phyloP scores from a whole-genome alignment of 1,140 invertebrate species.

The Eurosta solidaginis region DNA sequence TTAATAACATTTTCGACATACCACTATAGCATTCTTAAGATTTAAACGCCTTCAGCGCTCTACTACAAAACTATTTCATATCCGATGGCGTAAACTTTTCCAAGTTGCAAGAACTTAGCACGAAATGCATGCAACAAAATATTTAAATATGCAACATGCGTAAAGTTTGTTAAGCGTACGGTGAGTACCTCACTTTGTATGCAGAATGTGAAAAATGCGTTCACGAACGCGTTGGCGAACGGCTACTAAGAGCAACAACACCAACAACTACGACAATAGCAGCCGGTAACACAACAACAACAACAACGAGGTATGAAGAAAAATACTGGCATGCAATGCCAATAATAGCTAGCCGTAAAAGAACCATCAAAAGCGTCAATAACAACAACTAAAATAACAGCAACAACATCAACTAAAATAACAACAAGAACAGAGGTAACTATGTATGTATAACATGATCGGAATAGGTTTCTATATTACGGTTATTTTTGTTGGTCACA shows the following conservation, averaged over 20 bases:
- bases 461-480: background rate
- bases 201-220: conserved; percentile 24
- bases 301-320: background rate
- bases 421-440: background rate
- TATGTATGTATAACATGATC: background rate
- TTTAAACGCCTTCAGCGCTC: background rate
- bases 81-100: background rate
- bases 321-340: background rate
- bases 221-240: background rate
- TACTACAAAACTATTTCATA: conserved; percentile 5
- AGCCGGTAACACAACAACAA: too few species aligned
- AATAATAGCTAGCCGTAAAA: too few species aligned
- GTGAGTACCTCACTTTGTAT: background rate
- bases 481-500: background rate
- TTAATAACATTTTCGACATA: conserved; percentile 1
- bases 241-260: background rate
- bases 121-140: background rate
- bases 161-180: conserved; percentile 9
- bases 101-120: background rate
- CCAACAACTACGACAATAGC: background rate
- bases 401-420: background rate
- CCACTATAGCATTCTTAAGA: background rate
- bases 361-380: too few species aligned
- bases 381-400: background rate
- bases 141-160: conserved; percentile 28